Evolutionary conservation across 23 tunicate species (phyloP).

Genomic region (Halocynthia aurantium): DNA sequence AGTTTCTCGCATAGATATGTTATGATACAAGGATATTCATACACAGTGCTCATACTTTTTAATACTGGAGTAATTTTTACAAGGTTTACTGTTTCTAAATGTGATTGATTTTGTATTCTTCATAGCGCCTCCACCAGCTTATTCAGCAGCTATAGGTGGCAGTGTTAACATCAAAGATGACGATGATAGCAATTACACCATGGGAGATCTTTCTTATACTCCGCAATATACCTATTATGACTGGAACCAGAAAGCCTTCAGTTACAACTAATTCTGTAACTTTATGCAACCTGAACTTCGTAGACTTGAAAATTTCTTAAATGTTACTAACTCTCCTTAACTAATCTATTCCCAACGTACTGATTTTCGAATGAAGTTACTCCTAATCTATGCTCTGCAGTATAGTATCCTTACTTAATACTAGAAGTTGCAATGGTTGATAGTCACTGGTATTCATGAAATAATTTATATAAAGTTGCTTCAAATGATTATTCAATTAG

Average conservation of each 20-base stretch:
- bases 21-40: not conserved
- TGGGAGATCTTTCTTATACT: conserved; percentile 38
- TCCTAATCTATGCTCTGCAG: too few relatives aligned
- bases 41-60: not conserved
- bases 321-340: too few relatives aligned
- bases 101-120: not conserved
- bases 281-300: too few relatives aligned
- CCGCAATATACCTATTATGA: conserved; percentile 64
- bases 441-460: too few relatives aligned
- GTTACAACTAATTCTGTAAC: conserved; percentile 21
- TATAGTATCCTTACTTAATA: too few relatives aligned
- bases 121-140: conserved; percentile 54
- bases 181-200: conserved; percentile 39
- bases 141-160: conserved; percentile 37
- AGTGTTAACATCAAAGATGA: conserved; percentile 39
- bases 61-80: not conserved
- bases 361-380: too few relatives aligned
- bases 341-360: too few relatives aligned
- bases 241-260: conserved; percentile 64
- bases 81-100: not conserved
- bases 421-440: too few relatives aligned
- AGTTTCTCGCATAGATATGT: not conserved
- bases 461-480: too few relatives aligned
- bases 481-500: too few relatives aligned
- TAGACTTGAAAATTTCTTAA: too few relatives aligned